Conservation (phyloP, 2,113 vertebrate species). For the Coptodon bakossiorum region DNA sequence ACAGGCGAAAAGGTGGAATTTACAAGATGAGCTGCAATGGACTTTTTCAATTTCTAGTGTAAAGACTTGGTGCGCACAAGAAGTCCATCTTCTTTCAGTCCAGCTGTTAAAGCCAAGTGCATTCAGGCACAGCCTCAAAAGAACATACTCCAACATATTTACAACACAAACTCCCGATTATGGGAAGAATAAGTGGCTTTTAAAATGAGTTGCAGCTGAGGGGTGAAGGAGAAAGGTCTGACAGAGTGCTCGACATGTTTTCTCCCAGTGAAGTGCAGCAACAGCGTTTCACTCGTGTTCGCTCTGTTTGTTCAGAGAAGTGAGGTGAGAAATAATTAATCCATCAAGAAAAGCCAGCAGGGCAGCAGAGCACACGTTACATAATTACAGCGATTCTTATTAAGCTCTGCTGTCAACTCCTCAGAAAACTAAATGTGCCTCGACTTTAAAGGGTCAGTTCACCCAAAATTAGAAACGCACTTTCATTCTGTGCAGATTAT, state of each 20-base stretch:
- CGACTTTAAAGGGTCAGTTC: not conserved
- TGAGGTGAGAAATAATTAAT: not conserved
- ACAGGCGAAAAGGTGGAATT: not conserved
- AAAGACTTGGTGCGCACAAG: not conserved
- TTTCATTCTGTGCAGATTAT: not conserved
- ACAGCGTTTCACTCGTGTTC: not conserved
- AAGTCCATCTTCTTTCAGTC: not conserved
- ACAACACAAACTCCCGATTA: slow-evolving; percentile 25
- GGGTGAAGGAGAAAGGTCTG: not conserved
- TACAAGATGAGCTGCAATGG: not conserved
- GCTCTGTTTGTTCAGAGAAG: not conserved
- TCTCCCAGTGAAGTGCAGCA: not conserved
- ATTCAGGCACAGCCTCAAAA: not conserved
- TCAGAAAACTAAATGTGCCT: not conserved
- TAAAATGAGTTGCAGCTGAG: not conserved
- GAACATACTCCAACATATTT: not conserved
- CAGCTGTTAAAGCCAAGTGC: not conserved
- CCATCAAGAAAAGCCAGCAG: not conserved
- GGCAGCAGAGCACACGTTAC: not conserved
- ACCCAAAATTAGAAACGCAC: not conserved
- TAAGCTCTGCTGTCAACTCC: not conserved
- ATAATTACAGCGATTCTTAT: not conserved
- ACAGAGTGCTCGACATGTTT: not conserved
- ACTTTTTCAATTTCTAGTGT: not conserved
- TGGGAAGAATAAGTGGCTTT: not conserved